Base-by-base conservation (phyloP, 1,140 invertebrate species). In the Melanaphis sacchari region DNA sequence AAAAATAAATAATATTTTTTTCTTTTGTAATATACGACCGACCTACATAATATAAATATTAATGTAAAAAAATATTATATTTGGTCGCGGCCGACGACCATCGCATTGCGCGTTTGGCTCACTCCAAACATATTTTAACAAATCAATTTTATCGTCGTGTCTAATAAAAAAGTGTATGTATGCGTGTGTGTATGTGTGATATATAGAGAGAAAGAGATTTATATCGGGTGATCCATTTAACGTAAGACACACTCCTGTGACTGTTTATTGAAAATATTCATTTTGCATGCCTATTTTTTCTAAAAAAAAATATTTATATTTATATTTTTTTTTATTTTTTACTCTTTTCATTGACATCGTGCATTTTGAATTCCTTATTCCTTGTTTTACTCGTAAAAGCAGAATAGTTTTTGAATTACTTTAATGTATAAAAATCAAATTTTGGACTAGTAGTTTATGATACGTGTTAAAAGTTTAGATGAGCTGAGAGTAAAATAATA, bases 11-110 rank as follows among this genome's bases (percentile, higher is more conserved):
- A 46, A 49, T 49, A 49, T 49, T 18, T 49, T 82, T 41, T n/a
- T n/a, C n/a, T 41, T 41, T 26, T 84, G 9, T 40, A 40, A 2
- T 49, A 38, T 38, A 88, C 87, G 49, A 31, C 11, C 88, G 36
- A 89, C 88, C 88, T 54, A 54, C n/a, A 89, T 89, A 89, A 24
- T 49, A 89, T 49, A 36, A 24, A 46, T 88, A 52, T 8, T 84
- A 41, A 9, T 84, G 38, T 82, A 82, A 41, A 40, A 26, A 38
- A 82, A 46, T 87, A n/a, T 46, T 36, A 87, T 46, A 87, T 87
- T 41, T 85, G 11, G 40, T 41, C 5, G 24, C 26, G 40, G 26
- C 2, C 9, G 24, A 24, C 40, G 81, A 84, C 22, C 22, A 26
- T 59, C 26, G 54, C 26, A 59, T 82, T 22, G 38, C 21, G 38